phyloP scores from a whole-genome alignment of 2,113 vertebrate genomes.

The Lophotis ruficrista region DNA sequence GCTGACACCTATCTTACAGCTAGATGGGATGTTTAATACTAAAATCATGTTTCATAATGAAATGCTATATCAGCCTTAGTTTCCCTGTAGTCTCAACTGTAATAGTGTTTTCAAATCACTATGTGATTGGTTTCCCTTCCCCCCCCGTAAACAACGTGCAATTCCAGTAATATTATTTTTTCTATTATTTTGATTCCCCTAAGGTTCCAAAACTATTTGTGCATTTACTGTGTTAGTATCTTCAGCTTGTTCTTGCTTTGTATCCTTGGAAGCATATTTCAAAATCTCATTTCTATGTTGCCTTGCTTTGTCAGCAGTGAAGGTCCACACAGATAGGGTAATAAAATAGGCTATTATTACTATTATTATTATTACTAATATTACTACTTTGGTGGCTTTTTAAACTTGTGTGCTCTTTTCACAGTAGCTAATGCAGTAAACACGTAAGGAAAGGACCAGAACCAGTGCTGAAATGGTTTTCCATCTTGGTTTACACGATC shows the following conservation, averaged over 20 bases:
- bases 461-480: not conserved
- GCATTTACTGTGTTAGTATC: not conserved
- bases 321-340: not conserved
- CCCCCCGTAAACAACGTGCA: not conserved
- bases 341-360: not conserved
- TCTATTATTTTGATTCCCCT: constrained; percentile 36
- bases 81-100: not conserved
- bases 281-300: constrained; percentile 30
- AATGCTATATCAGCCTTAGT: not conserved
- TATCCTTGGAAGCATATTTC: constrained; percentile 19
- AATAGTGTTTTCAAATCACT: not conserved
- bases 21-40: constrained; percentile 28
- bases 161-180: constrained; percentile 34
- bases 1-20: not conserved
- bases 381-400: not conserved
- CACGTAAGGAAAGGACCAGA: not conserved
- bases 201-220: constrained; percentile 9
- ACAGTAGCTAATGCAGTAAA: not conserved
- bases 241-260: not conserved
- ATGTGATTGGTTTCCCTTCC: not conserved
- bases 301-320: constrained; percentile 10
- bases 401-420: not conserved
- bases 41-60: constrained; percentile 3
- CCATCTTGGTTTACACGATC: not conserved
- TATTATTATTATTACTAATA: not conserved